Evolutionary conservation across 2,888 invertebrate species (phyloP), one percentile per base, ranked within the genome.

Genomic region (Oxystoma pomonae): DNA sequence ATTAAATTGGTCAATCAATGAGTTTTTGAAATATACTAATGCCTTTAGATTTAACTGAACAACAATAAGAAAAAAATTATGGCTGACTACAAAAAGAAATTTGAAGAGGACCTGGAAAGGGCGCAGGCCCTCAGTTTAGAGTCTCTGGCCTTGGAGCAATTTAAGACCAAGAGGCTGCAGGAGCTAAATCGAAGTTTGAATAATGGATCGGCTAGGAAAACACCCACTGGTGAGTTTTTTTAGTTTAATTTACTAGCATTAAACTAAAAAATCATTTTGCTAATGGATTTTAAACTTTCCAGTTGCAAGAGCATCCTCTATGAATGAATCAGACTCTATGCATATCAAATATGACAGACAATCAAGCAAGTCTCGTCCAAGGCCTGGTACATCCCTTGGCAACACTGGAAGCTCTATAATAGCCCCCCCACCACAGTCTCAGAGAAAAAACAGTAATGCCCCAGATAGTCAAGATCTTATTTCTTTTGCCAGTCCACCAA

Each of bases 111-210:
- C 77, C 81, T 94, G 78, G 94, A 94, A 80, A 88, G 90, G 78
- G 94, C 94, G 1, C 92, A 91, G 77, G 93, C 94, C 59, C 82
- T 94, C 57, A 94, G 94, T 81, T 82, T 94, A 75, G 94, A 94
- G 82, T 92, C 91, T 74, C 83, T 92, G 70, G 93, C 92, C 52
- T 81, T 93, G 69, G 93, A 94, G 75, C 89, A 92, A 76, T 93
- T 90, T 78, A 85, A 90, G 68, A 87, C 88, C 79, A 90, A 88
- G 78, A 82, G 85, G 62, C 61, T 78, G 59, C 76, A 78, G 66
- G 76, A 79, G 69, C 68, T 77, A 60, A 74, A 73, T 67, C 69
- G 72, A 61, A 59, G 51, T 20, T 35, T 18, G 35, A 67, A 53
- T 21, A 59, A 62, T 59, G 66, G 64, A 17, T 63, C 65, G 59